Evolutionary conservation across 2,888 invertebrate species (phyloP), one percentile per base, ranked within the genome.

Genomic region (Perizoma affinitatum): DNA sequence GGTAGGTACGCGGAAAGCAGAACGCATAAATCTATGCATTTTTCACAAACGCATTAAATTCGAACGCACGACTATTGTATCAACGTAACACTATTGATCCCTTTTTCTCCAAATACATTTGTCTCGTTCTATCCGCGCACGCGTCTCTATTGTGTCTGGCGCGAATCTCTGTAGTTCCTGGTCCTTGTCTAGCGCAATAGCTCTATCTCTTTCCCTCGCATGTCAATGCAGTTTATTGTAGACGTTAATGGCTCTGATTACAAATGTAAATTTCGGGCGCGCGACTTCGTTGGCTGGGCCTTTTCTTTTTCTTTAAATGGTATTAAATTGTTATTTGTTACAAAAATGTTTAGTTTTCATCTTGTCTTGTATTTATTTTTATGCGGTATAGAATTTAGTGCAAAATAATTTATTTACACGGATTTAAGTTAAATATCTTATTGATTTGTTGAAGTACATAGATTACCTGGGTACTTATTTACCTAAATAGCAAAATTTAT

Each of bases 171-270:
- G 72, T 76, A 61, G 57, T 75, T 72, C 65, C 65, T 78, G 65
- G 66, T 77, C 88, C 79, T 84, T 63, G 66, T 90, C 76, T 11
- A 41, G 9, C 83, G 73, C 80, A 68, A 74, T 90, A 88, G 76
- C 82, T 67, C 72, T 68, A 80, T 91, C 87, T 69, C 81, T 22
- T 70, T 89, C 83, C 61, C 53, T 63, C 83, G 80, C 86, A 82
- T 88, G 87, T 90, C 90, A 90, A 88, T 90, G 90, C 90, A 90
- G 83, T 90, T 91, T 91, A 91, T 91, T 90, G 90, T 90, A 82
- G 88, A 90, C 90, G 82, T 86, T 90, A 91, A 91, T 90, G 90
- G 87, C 77, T 87, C 82, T 87, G 88, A 92, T 90, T 90, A 90
- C 88, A 87, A 90, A 91, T 91, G 90, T 92, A 90, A 90, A 91